phyloP scores from a whole-genome alignment of 2,113 vertebrate genomes.

The Chaenogobius annularis region DNA sequence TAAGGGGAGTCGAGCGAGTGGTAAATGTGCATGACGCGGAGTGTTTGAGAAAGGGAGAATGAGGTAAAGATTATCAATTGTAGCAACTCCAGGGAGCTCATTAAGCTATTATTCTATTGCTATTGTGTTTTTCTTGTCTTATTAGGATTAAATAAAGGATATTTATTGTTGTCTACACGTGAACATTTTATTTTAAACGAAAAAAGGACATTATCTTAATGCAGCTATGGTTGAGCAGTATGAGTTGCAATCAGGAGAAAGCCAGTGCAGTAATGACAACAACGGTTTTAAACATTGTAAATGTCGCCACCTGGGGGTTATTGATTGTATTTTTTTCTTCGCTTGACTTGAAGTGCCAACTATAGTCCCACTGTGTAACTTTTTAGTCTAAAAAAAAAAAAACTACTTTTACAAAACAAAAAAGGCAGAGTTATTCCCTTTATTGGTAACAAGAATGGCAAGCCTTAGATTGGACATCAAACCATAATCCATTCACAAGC shows the following conservation, averaged over 20 bases:
- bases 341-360: neutral
- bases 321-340: neutral
- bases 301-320: constrained; percentile 20
- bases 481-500: too few species aligned
- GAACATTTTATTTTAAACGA: neutral
- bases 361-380: too few species aligned
- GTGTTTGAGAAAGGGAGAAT: constrained; percentile 3
- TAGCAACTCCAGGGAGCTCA: constrained; percentile 66
- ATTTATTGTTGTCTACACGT: constrained; percentile 51
- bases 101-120: constrained; percentile 39
- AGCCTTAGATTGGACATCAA: too few species aligned
- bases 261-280: neutral
- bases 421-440: too few species aligned
- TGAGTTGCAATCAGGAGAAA: neutral
- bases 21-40: constrained; percentile 25
- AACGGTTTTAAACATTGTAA: neutral
- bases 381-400: too few species aligned
- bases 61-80: constrained; percentile 37
- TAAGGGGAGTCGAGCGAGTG: constrained; percentile 11
- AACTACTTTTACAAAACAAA: too few species aligned
- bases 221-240: neutral
- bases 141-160: constrained; percentile 62
- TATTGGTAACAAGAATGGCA: too few species aligned
- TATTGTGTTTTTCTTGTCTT: constrained; percentile 53
- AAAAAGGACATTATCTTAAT: neutral